Conservation (phyloP, 2,888 invertebrate genomes). For the Eurytoma adleriae region DNA sequence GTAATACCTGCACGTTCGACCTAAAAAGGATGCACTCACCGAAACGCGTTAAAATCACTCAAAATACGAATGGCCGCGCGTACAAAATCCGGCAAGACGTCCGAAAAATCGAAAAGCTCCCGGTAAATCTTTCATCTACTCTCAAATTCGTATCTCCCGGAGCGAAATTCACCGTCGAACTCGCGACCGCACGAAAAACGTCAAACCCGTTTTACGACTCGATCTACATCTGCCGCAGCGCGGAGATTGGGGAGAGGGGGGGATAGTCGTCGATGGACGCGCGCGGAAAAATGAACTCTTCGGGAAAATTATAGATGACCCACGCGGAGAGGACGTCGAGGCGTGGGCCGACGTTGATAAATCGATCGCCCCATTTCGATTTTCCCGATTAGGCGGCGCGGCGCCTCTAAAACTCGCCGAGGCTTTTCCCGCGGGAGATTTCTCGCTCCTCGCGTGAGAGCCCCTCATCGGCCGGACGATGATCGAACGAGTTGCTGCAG, state of each 20-base stretch:
- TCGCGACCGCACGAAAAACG: too few species aligned
- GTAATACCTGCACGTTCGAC: too few species aligned
- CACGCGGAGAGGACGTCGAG: not conserved
- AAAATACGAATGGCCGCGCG: not conserved
- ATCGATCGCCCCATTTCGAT: conserved; percentile 41
- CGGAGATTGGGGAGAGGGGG: too few species aligned
- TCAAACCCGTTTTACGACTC: not conserved
- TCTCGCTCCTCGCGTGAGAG: not conserved
- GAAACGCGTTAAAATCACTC: too few species aligned
- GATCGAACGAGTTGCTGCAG: conserved; percentile 19
- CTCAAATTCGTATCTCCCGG: too few species aligned
- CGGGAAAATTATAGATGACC: conserved; percentile 32
- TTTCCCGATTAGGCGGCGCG: conserved; percentile 30
- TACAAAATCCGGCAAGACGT: not conserved
- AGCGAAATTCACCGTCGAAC: not conserved
- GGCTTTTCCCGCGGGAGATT: conserved; percentile 10
- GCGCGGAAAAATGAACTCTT: conserved; percentile 36
- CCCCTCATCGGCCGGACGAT: conserved; percentile 8
- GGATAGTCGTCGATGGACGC: not conserved
- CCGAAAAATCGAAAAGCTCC: not conserved
- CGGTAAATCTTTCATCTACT: not conserved
- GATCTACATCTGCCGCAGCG: conserved; percentile 22
- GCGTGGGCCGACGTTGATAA: conserved; percentile 43
- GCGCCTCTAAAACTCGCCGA: not conserved
- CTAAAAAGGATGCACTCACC: too few species aligned